Conservation (phyloP, 1,140 invertebrate genomes). For the Nasonia longicornis region DNA sequence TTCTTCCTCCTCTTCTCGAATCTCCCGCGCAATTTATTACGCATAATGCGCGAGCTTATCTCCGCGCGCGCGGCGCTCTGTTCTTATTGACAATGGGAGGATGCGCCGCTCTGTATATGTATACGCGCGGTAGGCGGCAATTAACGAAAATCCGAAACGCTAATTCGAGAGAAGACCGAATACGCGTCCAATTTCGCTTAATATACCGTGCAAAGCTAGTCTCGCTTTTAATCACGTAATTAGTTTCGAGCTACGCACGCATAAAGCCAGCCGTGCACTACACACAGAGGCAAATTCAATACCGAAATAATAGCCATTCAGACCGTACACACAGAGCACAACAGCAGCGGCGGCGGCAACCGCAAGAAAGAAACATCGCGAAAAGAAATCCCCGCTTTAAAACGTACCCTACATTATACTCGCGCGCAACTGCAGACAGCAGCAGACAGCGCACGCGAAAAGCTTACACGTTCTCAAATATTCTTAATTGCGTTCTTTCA, state of each 20-base stretch:
- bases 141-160: not conserved
- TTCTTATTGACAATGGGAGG: slow-evolving; percentile 15
- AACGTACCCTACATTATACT: not conserved
- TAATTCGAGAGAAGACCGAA: not conserved
- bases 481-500: slow-evolving; percentile 43
- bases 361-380: not conserved
- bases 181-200: no score
- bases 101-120: not conserved
- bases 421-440: no score
- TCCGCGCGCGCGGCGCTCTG: not conserved
- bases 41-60: slow-evolving; percentile 30
- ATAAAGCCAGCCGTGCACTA: not conserved
- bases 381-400: not conserved
- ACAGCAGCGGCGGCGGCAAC: not conserved
- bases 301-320: not conserved
- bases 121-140: no score
- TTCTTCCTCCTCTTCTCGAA: not conserved
- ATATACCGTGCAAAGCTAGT: no score
- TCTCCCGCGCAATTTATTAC: slow-evolving; percentile 35
- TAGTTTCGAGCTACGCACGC: not conserved
- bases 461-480: slow-evolving; percentile 13
- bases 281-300: not conserved
- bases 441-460: not conserved
- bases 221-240: not conserved
- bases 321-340: not conserved